phyloP scores from a whole-genome alignment of 2,888 invertebrate genomes.

The Piscicola geometra region DNA sequence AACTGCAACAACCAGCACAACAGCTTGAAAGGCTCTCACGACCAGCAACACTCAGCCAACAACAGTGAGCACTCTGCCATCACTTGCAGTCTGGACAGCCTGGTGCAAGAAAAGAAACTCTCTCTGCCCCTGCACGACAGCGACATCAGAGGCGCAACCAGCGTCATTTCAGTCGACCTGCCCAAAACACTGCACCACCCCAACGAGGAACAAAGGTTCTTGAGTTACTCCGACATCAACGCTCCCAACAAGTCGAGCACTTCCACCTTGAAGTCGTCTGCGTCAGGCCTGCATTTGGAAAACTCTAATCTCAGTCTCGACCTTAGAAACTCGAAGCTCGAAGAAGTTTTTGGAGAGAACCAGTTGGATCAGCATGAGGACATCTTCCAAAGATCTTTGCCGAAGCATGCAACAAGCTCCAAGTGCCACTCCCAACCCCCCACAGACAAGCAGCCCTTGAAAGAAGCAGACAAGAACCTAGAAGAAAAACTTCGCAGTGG shows the following conservation, averaged over 20 bases:
- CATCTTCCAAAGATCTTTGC: too few species aligned
- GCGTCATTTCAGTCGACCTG: background rate
- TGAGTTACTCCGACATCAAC: constrained; percentile 2
- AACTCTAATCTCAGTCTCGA: background rate
- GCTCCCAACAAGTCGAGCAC: constrained; percentile 26
- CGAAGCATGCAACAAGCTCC: background rate
- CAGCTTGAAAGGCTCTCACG: background rate
- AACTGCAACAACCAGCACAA: background rate
- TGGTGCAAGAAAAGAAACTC: background rate
- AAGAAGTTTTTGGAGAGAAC: background rate
- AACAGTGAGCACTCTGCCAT: background rate
- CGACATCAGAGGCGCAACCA: constrained; percentile 25
- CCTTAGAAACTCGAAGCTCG: background rate
- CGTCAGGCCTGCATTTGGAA: constrained; percentile 23
- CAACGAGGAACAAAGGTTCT: background rate
- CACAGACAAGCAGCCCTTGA: background rate
- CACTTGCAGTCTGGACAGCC: constrained; percentile 16
- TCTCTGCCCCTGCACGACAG: background rate
- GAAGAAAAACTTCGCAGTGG: background rate
- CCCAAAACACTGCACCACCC: background rate
- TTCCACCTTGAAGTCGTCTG: constrained; percentile 25
- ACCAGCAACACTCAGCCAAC: background rate
- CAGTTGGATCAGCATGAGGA: background rate
- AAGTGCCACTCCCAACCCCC: background rate
- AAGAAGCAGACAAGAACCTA: background rate